These are phyloP conservation scores for Leucophenga montana DNA, from an alignment of 2,888 invertebrate genomes.

Conservation along the genomic window DNA sequence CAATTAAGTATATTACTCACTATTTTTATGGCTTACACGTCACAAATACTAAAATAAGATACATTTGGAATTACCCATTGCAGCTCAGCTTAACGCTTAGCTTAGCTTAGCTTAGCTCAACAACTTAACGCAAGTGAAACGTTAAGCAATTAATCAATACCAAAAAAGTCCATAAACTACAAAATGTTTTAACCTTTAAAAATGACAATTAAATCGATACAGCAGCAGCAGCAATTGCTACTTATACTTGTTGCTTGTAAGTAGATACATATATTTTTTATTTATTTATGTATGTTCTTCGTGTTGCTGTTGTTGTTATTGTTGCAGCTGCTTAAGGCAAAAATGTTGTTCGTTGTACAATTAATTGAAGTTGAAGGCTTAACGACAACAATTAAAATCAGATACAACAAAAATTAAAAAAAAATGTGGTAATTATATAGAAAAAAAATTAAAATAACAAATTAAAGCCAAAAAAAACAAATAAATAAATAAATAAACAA, in stretches of 20 bases:
- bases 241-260: conserved; percentile 30
- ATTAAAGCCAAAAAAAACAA: conserved; percentile 30
- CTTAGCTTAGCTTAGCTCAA: neutral
- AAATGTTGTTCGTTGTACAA: conserved; percentile 38
- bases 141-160: conserved; percentile 61
- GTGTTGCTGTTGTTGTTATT: conserved; percentile 32
- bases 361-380: conserved; percentile 60
- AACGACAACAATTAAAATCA: conserved; percentile 49
- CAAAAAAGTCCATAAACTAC: conserved; percentile 59
- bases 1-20: too few species aligned
- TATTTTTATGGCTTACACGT: too few species aligned
- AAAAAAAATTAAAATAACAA: conserved; percentile 37
- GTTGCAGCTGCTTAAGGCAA: conserved; percentile 16
- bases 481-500: conserved; percentile 39
- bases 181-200: conserved; percentile 63
- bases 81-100: neutral
- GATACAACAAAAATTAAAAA: conserved; percentile 44
- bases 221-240: conserved; percentile 29
- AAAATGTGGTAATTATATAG: conserved; percentile 40
- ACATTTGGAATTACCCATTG: conserved; percentile 4
- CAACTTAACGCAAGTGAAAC: too few species aligned
- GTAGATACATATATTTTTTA: conserved; percentile 21
- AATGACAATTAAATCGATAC: conserved; percentile 57
- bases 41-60: too few species aligned
- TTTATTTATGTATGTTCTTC: conserved; percentile 26